Conservation (phyloP, 2,113 vertebrate species). For the Numida meleagris region DNA sequence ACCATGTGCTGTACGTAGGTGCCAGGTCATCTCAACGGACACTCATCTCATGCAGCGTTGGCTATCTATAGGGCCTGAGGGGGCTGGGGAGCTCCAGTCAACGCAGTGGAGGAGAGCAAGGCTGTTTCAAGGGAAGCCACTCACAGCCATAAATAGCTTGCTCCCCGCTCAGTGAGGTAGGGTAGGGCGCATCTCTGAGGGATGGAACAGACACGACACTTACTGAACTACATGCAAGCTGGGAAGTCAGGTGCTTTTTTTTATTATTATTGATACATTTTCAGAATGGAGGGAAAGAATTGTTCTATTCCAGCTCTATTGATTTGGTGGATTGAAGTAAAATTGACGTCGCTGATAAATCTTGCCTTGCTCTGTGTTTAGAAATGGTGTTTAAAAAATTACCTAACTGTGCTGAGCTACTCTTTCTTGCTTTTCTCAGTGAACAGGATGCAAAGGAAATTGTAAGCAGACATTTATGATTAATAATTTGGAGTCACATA, state of each 20-base stretch:
- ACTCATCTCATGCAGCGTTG: not conserved
- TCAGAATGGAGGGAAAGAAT: not conserved
- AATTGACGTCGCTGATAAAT: not conserved
- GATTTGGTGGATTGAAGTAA: not conserved
- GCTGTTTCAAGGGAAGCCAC: not conserved
- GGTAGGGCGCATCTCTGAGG: not conserved
- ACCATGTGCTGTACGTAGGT: not conserved
- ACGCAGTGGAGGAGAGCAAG: not conserved
- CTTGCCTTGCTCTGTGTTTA: not conserved
- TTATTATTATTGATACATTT: not conserved
- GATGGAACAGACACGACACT: not conserved
- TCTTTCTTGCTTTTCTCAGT: not conserved
- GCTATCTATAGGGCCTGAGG: not conserved
- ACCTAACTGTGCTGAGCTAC: not conserved
- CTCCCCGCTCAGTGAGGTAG: not conserved
- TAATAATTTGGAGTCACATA: not conserved
- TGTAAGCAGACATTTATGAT: not conserved
- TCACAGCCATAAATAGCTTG: not conserved
- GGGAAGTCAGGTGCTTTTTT: not conserved
- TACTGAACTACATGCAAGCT: not conserved
- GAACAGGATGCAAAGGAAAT: constrained; percentile 23
- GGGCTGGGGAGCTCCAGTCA: not conserved
- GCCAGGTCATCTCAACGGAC: not conserved
- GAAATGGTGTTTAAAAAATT: not conserved
- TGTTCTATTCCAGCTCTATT: not conserved